phyloP scores from a whole-genome alignment of 2,113 vertebrate genomes.

The Hylia prasina region DNA sequence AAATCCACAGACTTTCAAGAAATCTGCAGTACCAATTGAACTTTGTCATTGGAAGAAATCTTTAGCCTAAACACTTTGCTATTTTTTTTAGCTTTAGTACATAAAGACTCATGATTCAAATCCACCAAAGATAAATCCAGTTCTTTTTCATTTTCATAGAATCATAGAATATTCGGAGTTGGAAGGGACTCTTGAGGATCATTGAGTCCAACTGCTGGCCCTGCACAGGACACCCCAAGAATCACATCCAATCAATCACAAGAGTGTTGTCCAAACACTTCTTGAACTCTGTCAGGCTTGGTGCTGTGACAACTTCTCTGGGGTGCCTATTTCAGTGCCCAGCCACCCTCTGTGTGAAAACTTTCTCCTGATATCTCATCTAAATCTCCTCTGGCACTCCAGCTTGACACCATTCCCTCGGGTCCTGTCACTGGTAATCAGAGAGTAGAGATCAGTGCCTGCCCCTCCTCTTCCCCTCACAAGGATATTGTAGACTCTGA shows the following conservation, averaged over 20 bases:
- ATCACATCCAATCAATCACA: background rate
- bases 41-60: background rate
- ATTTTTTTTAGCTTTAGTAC: background rate
- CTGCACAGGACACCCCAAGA: background rate
- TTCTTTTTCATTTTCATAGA: background rate
- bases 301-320: background rate
- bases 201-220: background rate
- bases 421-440: background rate
- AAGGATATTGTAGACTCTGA: background rate
- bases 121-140: background rate
- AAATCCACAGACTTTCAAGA: background rate
- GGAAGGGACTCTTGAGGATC: background rate
- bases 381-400: background rate
- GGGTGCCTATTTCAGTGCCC: background rate
- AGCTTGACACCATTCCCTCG: background rate
- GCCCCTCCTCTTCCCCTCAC: background rate
- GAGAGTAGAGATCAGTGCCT: background rate
- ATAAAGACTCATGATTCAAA: background rate
- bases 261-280: background rate
- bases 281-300: background rate
- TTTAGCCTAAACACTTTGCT: background rate
- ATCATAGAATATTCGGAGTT: background rate
- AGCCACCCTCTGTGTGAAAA: background rate
- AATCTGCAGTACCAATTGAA: background rate
- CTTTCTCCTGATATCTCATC: background rate